Base-by-base conservation (phyloP, 2,888 invertebrate species). In the Camptogramma bilineatum region DNA sequence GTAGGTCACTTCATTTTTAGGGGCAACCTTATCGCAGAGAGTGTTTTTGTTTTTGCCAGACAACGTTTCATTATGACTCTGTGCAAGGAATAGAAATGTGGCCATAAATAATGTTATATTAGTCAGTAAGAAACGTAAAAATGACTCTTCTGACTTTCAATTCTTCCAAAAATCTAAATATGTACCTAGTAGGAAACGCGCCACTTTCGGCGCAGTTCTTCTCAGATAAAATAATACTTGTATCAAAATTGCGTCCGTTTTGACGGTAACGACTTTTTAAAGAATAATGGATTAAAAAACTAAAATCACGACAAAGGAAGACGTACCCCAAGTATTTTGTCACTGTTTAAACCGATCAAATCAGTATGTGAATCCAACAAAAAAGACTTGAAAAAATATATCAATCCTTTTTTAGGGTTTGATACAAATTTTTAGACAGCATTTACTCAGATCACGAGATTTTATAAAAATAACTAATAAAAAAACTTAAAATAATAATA, bases 291-390 rank as follows among this genome's bases (percentile, higher is more conserved):
- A 8, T 48, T 42, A 50, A 82, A 52, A 63, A 62, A 66, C 81
- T 83, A 81, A 81, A 76, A 73, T 83, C 82, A 81, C 84, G 85
- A 91, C 91, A 92, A 91, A 92, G 84, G 85, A 85, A 86, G 80
- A 82, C 76, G 80, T 48, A 48, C 74, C 81, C 82, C 83, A 76
- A 88, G 91, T 90, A 91, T 92, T 92, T 92, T 91, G 92, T 92
- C 92, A 92, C 89, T 92, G 91, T 91, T 69, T 86, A 76, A 85
- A 87, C 87, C 83, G 92, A 92, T 92, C 81, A 83, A 84, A 92
- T 92, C 92, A 83, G 85, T 79, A 78, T 80, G 81, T 82, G 83
- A 82, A 83, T 74, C 80, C 78, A 77, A 79, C 69, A 73, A 76
- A 83, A 79, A 88, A 88, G 85, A 47, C 17, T 13, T 3, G 44